Conservation (phyloP, 2,888 invertebrate species). For the Heteromyza rotundicornis region DNA sequence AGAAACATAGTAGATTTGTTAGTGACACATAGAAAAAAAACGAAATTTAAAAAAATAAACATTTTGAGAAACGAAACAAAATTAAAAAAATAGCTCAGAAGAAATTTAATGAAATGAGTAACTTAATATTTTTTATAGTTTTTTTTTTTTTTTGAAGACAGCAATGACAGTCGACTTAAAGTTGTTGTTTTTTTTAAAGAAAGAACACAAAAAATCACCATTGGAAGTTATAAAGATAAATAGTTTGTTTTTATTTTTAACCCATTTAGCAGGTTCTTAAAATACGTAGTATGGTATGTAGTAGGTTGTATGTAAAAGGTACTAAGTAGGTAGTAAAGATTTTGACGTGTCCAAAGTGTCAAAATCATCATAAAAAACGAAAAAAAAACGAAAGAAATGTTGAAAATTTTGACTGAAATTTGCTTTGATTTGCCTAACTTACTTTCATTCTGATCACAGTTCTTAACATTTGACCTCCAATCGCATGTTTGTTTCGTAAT, state of each 20-base stretch:
- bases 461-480: conserved; percentile 96
- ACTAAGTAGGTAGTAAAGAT: not conserved
- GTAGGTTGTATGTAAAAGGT: not conserved
- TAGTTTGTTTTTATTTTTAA: too few relatives aligned
- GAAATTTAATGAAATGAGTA: too few relatives aligned
- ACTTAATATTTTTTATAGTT: too few relatives aligned
- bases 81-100: too few relatives aligned
- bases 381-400: not conserved
- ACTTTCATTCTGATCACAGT: conserved; percentile 93
- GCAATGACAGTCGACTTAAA: not conserved
- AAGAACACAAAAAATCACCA: conserved; percentile 1
- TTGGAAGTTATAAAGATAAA: conserved; percentile 18
- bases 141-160: too few relatives aligned
- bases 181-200: not conserved
- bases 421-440: conserved; percentile 64
- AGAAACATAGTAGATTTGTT: conserved; percentile 16
- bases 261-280: too few relatives aligned
- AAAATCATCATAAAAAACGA: not conserved
- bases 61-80: too few relatives aligned
- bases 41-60: too few relatives aligned
- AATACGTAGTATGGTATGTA: too few relatives aligned
- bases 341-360: conserved; percentile 13
- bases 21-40: conserved; percentile 3
- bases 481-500: conserved; percentile 94
- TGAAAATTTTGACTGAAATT: not conserved